phyloP scores from a whole-genome alignment of 1,140 invertebrate species.

The Atta texana region DNA sequence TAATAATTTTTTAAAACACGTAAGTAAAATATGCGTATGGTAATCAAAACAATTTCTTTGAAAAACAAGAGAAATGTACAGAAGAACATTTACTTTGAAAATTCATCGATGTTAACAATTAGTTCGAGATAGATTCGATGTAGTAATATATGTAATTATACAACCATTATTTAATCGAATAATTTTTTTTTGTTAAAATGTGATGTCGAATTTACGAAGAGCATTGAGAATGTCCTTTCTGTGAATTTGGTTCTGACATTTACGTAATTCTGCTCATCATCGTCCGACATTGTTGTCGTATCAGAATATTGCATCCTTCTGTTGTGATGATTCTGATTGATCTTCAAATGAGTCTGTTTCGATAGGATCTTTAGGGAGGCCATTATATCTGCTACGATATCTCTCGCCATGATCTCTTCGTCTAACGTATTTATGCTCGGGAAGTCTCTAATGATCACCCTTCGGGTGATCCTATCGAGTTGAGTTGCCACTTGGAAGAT shows the following conservation, averaged over 20 bases:
- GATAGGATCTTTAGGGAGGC: not conserved
- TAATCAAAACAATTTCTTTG: conserved; percentile 12
- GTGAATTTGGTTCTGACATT: conserved; percentile 51
- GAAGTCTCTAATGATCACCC: conserved; percentile 39
- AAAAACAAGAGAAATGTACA: not conserved
- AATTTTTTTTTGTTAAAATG: not conserved
- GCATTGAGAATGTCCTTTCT: conserved; percentile 17
- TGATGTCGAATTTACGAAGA: not conserved
- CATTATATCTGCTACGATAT: conserved; percentile 73
- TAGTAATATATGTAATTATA: not conserved
- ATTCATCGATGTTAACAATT: not conserved
- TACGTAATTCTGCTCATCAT: conserved; percentile 27
- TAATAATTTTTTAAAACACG: not conserved
- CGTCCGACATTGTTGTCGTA: not conserved
- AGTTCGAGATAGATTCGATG: not conserved
- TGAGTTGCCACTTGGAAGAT: conserved; percentile 62
- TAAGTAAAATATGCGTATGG: not conserved
- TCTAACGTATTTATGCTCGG: conserved; percentile 44
- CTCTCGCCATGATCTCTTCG: conserved; percentile 64
- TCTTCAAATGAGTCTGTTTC: not conserved
- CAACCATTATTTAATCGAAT: not conserved
- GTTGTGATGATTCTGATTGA: not conserved
- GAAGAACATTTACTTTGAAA: not conserved
- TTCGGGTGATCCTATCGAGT: conserved; percentile 69
- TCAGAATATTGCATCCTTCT: not conserved